Conservation (phyloP, 2,888 invertebrate genomes). For the Cataglyphis rosenhaueri region DNA sequence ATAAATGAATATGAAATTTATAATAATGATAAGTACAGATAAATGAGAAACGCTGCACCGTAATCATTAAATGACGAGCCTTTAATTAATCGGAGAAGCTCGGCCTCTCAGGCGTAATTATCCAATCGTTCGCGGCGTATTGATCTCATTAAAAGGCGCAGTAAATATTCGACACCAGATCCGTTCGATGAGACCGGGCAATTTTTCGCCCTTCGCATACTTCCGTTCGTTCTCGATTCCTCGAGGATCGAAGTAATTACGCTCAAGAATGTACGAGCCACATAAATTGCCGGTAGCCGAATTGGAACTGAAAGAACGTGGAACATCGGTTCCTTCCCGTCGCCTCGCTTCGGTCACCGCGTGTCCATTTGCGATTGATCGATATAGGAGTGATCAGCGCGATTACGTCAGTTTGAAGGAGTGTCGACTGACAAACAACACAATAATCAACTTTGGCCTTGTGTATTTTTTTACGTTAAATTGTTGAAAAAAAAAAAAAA, state of each 20-base stretch:
- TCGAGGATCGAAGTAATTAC: conserved; percentile 69
- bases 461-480: background rate
- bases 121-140: conserved; percentile 48
- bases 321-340: conserved; percentile 61
- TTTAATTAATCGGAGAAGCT: conserved; percentile 47
- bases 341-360: conserved; percentile 37
- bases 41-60: conserved; percentile 35
- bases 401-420: background rate
- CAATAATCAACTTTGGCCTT: background rate
- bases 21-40: conserved; percentile 31
- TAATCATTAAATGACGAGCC: background rate
- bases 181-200: conserved; percentile 2
- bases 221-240: conserved; percentile 51
- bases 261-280: conserved; percentile 61
- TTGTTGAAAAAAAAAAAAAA: background rate
- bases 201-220: conserved; percentile 43
- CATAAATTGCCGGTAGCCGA: conserved; percentile 68
- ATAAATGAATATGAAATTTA: background rate
- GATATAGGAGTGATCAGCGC: conserved; percentile 30
- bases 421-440: background rate
- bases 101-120: conserved; percentile 36
- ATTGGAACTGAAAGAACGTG: conserved; percentile 69
- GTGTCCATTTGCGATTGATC: conserved; percentile 52
- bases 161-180: conserved; percentile 36
- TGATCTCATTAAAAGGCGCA: conserved; percentile 55